Base-by-base conservation (phyloP, 2,113 vertebrate genomes). In the Drymodes brunneopygia region DNA sequence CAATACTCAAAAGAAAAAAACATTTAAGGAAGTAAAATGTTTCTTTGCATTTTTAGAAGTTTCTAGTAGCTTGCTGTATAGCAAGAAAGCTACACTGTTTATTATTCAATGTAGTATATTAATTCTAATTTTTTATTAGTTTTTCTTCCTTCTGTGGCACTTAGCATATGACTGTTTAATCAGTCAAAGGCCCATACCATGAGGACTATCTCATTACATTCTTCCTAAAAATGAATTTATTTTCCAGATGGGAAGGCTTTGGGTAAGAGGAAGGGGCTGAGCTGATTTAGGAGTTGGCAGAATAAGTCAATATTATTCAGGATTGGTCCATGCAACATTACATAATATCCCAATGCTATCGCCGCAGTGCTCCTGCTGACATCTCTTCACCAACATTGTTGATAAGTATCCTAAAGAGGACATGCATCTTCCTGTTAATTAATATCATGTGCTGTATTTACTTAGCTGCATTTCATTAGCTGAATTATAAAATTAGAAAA, bases 391-490 rank as follows among this genome's bases (percentile, higher is more conserved):
- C 75, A 23, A 5, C 22, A 47, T 12, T 77, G 70, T 15, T 74
- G 67, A 6, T 83, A 81, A 81, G 23, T 60, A 56, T 56, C 25
- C 1, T 86, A 60, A 94, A 88, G 56, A 88, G 60, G 23, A 93
- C 47, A 38, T 81, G 48, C 23, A 62, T 82, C 60, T 88, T 88
- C 33, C 67, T 81, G 17, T 86, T 94, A 94, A 90, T 90, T 92
- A 81, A 90, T 86, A 88, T 28, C 25, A 24, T 51, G 44, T 50
- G 28, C 51, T 66, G 17, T 77, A 77, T 82, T 80, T 65, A 54
- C 54, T 90, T 83, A 92, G 58, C 51, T 90, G 67, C 50, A 88
- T 86, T 95, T 88, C 58, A 80, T 92, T 78, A 93, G 36, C 67
- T 71, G 67, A 93, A 80, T 64, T 88, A 78, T 40, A 72, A 83